phyloP scores from a whole-genome alignment of 1,140 invertebrate species.

The Tyrophagus putrescentiae region DNA sequence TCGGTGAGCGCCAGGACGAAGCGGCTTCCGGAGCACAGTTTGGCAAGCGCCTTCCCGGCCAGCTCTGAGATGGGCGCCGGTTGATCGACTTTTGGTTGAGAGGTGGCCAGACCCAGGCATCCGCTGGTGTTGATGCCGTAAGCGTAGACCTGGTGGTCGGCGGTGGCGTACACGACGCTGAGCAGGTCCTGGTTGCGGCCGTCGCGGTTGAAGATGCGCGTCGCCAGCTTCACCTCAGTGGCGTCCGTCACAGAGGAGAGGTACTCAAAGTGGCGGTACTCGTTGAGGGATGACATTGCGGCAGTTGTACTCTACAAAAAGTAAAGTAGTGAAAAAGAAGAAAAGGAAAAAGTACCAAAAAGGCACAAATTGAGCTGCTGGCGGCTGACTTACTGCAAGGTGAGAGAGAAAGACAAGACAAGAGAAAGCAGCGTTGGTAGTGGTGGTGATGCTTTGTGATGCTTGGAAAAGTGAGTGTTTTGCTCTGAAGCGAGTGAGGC shows the following conservation, averaged over 20 bases:
- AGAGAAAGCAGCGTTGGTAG: too few species aligned
- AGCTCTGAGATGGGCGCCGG: neutral
- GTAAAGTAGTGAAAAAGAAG: too few species aligned
- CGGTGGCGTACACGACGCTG: neutral
- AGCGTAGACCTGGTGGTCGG: neutral
- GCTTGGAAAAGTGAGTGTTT: too few species aligned
- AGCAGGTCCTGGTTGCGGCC: neutral
- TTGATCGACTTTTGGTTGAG: too few species aligned
- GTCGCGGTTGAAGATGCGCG: neutral
- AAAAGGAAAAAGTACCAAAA: too few species aligned
- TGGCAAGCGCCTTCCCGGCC: neutral
- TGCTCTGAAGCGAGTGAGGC: too few species aligned
- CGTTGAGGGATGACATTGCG: too few species aligned
- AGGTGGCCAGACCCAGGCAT: neutral
- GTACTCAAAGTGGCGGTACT: neutral
- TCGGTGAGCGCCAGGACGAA: neutral
- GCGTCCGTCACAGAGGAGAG: neutral
- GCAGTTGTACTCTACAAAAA: too few species aligned
- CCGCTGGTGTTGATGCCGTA: neutral
- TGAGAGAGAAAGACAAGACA: too few species aligned
- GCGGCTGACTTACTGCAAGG: too few species aligned
- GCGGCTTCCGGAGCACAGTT: neutral
- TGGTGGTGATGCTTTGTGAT: too few species aligned
- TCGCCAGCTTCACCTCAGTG: neutral
- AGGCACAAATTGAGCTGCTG: too few species aligned